Conservation (phyloP, 2,888 invertebrate species). For the Carabus problematicus region DNA sequence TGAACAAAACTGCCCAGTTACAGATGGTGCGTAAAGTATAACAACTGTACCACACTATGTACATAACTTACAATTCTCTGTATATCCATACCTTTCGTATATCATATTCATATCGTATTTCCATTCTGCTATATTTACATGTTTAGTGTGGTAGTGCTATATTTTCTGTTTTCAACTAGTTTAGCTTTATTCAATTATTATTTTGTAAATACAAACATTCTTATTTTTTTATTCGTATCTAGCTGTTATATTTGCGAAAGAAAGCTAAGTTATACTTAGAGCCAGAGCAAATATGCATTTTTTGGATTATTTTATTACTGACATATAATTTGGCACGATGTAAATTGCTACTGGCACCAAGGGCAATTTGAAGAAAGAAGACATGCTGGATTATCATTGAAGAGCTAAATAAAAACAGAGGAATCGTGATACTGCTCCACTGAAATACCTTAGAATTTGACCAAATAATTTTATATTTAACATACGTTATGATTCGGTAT, state of each 20-base stretch:
- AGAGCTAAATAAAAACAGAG: too few species aligned
- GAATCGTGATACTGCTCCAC: too few species aligned
- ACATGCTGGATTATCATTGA: too few species aligned
- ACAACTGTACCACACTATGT: not conserved
- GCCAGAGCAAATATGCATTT: too few species aligned
- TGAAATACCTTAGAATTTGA: too few species aligned
- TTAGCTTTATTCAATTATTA: slow-evolving; percentile 25
- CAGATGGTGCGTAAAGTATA: slow-evolving; percentile 38
- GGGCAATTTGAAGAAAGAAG: too few species aligned
- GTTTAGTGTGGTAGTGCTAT: slow-evolving; percentile 21
- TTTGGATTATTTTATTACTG: too few species aligned
- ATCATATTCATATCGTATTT: not conserved
- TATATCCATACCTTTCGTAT: not conserved
- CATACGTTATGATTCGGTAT: too few species aligned
- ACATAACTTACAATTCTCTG: not conserved
- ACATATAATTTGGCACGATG: too few species aligned
- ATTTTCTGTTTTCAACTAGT: slow-evolving; percentile 9
- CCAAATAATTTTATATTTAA: too few species aligned
- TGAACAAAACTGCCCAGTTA: slow-evolving; percentile 56
- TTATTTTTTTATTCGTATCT: slow-evolving; percentile 14
- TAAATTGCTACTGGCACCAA: too few species aligned
- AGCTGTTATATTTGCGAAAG: not conserved
- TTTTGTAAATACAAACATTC: slow-evolving; percentile 32
- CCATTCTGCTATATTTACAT: slow-evolving; percentile 4
- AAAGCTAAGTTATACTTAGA: too few species aligned